Base-by-base conservation (phyloP, 1,140 invertebrate species). In the Matsumurasca onukii region DNA sequence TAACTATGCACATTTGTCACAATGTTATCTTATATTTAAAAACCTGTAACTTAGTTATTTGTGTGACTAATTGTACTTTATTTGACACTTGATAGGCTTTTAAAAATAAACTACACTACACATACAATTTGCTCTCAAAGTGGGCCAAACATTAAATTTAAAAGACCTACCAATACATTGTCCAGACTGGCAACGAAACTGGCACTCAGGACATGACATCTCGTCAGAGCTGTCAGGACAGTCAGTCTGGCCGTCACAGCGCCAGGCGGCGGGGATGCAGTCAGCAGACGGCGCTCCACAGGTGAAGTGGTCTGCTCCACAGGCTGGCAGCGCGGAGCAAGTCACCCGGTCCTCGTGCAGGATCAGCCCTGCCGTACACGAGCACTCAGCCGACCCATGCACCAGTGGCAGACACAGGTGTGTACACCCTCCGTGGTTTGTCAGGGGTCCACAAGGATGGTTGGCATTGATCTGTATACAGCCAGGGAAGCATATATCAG, bases 181-280 rank as follows among this genome's bases (percentile, higher is more conserved):
- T 3, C 82, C 81, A 5, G 71, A 67, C 9, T 84, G 82, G 71
- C 92, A 94, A 52, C 84, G 82, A 71, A 93, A 94, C 71, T 91
- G 86, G 75, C 88, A 90, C 0, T 79, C 79, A 0, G 86, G 82
- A 75, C 91, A 93, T n/a, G 86, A 86, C 1, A 85, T 78, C 79
- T 95, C 92, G 75, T 95, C 92, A 1, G 89, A 91, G 20, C 86
- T 86, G 77, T 95, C 93, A 0, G 83, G 80, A 81, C 95, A 98
- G 78, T 98, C 94, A 39, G 81, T 82, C 68, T 92, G 88, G 0
- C 88, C 87, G 78, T 96, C 94, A 78, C 94, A 96, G 57, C 88
- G 88, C 93, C 94, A 97, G 0, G 84, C 82, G 0, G 82, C 79
- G 0, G 94, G 93, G 69, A 98, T 93, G 78, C 95, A 98, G 70